Evolutionary conservation across 2,113 vertebrate genomes (phyloP), one percentile per base, ranked within the genome.

Genomic region (Phalacrocorax brasilianus): DNA sequence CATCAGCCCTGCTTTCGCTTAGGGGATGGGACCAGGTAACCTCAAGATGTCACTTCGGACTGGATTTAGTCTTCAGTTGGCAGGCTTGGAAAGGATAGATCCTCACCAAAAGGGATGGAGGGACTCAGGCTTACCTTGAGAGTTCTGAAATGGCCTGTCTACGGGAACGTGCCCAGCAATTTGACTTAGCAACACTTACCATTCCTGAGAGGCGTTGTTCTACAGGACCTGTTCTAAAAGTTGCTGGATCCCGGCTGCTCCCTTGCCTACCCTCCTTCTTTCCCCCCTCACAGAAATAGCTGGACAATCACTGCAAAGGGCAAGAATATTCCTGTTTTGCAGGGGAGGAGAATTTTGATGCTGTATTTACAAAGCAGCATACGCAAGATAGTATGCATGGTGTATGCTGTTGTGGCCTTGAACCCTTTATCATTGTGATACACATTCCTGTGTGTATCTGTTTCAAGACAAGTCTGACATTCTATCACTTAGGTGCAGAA

Each of bases 331-430:
- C 11, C 13, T 58, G 0, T 84, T 73, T 78, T 66, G 32, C 22
- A 24, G 20, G 23, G 26, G 16, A 17, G 23, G 27, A 61, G 11
- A 24, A n/a, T 52, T 83, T 78, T 1, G 6, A 24, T 75, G 30
- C 42, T 78, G 42, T 40, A 47, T 74, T 84, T 73, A 62, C 32
- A 12, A 56, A 58, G 50, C n/a, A 22, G 5, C 32, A 14, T 21
- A 21, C 50, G 32, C 17, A 38, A n/a, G 52, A n/a, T 19, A 8
- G 12, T 33, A 2, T 58, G 22, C 0, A 0, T 40, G 35, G 30
- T 62, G 14, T 28, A 24, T n/a, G 33, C 42, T 50, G n/a, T 49
- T 49, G 28, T 45, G 44, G 42, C 42, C 52, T 67, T 91, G 40
- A 62, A 45, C 19, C 4, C 38, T 82, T 47, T 12, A 35, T n/a